phyloP scores from a whole-genome alignment of 2,888 invertebrate genomes.

The Axea sp. region DNA sequence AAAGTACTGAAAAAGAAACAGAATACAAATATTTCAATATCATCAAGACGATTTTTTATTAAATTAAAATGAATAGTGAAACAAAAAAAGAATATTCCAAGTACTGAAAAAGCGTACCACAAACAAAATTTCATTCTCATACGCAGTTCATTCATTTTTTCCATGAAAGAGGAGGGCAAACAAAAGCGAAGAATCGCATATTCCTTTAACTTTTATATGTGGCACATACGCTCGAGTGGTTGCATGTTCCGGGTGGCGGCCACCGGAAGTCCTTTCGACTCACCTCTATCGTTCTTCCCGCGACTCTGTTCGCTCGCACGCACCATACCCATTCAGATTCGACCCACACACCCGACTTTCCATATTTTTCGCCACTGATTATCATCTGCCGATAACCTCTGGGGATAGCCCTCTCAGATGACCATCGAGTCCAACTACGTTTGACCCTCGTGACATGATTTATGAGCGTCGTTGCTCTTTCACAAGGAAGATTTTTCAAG shows the following conservation, averaged over 20 bases:
- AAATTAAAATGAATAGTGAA: too few relatives aligned
- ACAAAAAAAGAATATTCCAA: too few relatives aligned
- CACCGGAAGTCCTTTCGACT: conserved; percentile 75
- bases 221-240: conserved; percentile 54
- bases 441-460: too few relatives aligned
- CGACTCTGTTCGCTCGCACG: conserved; percentile 42
- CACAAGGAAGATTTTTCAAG: too few relatives aligned
- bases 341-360: conserved; percentile 12
- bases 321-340: conserved; percentile 13
- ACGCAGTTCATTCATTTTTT: conserved; percentile 34
- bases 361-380: conserved; percentile 1
- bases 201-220: conserved; percentile 45
- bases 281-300: conserved; percentile 67
- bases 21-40: too few relatives aligned
- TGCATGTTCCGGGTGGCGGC: conserved; percentile 74
- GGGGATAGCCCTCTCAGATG: too few relatives aligned
- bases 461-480: too few relatives aligned
- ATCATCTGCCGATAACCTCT: neutral
- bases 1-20: too few relatives aligned
- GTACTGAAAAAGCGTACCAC: too few relatives aligned
- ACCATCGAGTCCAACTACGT: too few relatives aligned
- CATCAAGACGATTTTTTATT: too few relatives aligned
- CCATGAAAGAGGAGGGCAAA: conserved; percentile 18
- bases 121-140: conserved; percentile 5
- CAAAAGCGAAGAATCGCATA: conserved; percentile 34